Conservation (phyloP, 2,113 vertebrate species). For the Pitta sordida region DNA sequence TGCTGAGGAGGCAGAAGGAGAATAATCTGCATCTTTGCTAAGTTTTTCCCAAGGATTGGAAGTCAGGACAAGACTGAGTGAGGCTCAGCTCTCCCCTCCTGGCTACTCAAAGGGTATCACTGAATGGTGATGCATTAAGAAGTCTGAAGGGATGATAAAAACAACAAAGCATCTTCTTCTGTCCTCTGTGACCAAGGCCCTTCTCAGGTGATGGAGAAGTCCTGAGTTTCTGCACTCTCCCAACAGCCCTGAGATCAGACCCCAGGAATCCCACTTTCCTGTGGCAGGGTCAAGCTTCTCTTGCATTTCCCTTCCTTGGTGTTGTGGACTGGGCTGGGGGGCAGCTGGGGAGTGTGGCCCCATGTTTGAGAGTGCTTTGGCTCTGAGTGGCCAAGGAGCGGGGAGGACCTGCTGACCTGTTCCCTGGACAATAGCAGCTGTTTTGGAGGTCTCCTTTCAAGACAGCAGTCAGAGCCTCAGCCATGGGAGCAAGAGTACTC, state of each 20-base stretch:
- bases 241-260: background rate
- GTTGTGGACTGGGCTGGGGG: fast-evolving
- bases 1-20: background rate
- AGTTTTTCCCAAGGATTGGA: background rate
- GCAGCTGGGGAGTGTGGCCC: background rate
- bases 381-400: background rate
- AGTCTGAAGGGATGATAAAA: background rate
- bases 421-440: background rate
- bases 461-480: background rate
- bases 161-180: background rate
- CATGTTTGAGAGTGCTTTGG: background rate
- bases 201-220: background rate
- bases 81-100: background rate
- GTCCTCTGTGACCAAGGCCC: background rate
- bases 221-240: background rate
- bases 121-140: background rate
- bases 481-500: background rate
- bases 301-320: background rate
- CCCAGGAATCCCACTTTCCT: background rate
- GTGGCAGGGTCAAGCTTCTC: background rate
- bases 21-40: background rate
- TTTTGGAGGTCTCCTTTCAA: background rate
- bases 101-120: fast-evolving
- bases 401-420: background rate
- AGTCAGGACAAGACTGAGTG: background rate